phyloP scores from a whole-genome alignment of 2,888 invertebrate species.

The Leptogaster cylindrica region DNA sequence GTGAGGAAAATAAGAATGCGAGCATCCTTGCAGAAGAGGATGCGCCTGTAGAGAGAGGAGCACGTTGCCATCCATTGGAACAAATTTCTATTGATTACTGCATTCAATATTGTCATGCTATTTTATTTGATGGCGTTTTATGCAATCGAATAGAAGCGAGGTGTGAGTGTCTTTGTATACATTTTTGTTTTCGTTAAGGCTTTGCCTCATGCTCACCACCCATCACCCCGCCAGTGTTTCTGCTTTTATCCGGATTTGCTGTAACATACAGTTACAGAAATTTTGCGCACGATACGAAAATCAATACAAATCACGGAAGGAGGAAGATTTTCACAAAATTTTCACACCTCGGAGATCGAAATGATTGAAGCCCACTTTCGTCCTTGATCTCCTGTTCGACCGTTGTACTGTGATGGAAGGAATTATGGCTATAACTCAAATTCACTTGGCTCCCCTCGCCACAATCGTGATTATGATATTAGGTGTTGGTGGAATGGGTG shows the following conservation, averaged over 20 bases:
- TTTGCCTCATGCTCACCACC: no score
- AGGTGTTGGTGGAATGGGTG: no score
- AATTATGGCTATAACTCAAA: no score
- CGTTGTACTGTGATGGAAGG: no score
- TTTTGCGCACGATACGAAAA: not conserved
- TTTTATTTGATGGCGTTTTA: constrained; percentile 15
- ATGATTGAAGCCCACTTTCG: no score
- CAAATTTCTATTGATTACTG: constrained; percentile 34
- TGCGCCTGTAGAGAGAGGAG: not conserved
- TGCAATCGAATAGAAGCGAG: not conserved
- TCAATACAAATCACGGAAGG: constrained; percentile 8
- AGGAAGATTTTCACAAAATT: not conserved
- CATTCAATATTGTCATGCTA: constrained; percentile 36
- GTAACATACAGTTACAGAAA: not conserved
- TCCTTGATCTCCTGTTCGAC: no score
- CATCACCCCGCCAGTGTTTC: no score
- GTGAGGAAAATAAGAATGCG: not conserved
- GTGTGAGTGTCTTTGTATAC: not conserved
- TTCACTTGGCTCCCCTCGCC: no score
- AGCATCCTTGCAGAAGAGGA: not conserved
- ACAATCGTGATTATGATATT: no score
- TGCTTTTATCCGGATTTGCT: not conserved
- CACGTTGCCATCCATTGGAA: not conserved
- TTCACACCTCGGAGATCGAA: constrained; percentile 11
- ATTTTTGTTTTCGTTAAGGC: not conserved